Percentiles rank a stretch among this genome's conserved stretches.
Conservation (phyloP, 2,888 invertebrate species). For the Koerneria pararmatus region DNA sequence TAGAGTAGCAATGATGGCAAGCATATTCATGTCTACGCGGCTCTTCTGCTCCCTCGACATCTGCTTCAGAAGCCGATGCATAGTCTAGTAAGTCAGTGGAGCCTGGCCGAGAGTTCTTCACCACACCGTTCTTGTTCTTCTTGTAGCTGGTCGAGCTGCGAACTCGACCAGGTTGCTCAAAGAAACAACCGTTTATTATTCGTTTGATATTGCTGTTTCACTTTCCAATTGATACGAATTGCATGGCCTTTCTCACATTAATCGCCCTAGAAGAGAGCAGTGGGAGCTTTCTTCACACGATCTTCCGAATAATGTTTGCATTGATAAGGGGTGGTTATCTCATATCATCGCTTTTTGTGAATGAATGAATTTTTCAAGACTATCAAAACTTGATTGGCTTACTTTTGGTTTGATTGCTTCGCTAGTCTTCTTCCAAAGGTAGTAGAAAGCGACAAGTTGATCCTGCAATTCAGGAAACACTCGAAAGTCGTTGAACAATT, state of each 20-base stretch:
- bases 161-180: no score
- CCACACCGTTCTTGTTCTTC: constrained; percentile 23
- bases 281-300: constrained; percentile 26
- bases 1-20: constrained; percentile 74
- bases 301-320: constrained; percentile 2
- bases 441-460: constrained; percentile 95
- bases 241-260: no score
- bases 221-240: no score
- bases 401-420: constrained; percentile 90
- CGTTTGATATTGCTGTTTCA: no score
- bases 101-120: constrained; percentile 54
- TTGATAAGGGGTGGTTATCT: constrained; percentile 7
- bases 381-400: not conserved
- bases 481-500: not conserved
- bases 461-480: constrained; percentile 66
- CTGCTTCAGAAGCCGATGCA: constrained; percentile 67
- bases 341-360: no score
- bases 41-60: constrained; percentile 86
- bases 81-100: constrained; percentile 66
- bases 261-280: constrained; percentile 9
- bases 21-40: constrained; percentile 73
- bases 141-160: no score
- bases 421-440: constrained; percentile 98
- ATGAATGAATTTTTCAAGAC: no score
- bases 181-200: no score